Evolutionary conservation across 35 echinoderm and acorn worm genomes (phyloP), one percentile per base, ranked within the genome.

Genomic region (Stichopus chloronotus): DNA sequence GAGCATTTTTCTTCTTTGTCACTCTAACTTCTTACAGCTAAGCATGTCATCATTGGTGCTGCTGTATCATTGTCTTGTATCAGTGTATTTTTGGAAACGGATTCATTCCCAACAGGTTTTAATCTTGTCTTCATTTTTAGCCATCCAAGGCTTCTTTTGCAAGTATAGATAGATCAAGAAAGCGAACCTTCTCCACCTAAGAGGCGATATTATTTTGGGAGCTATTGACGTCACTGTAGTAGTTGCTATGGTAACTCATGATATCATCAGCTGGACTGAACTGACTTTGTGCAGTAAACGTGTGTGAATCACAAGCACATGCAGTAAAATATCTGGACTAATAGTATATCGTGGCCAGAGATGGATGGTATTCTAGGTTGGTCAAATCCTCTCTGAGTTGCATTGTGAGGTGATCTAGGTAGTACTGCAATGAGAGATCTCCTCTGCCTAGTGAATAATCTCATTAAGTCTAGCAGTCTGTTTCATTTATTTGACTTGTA

Each of bases 171-270:
- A 83, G 80, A 83, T 83, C 43, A 52, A 56, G 53, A 83, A 83
- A 83, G 80, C 80, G 55, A 83, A 52, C 43, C 80, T 83, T 83
- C 80, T 83, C 80, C 52, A 83, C 80, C 10, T 83, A 83, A 83
- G 80, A 83, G 80, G 43, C 80, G 55, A 83, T 83, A 83, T 83
- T 83, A 83, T 83, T 83, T 83, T 56, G 80, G 80, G 80, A 83
- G 55, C 80, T 2, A 83, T 83, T 83, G 80, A 83, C 80, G 80
- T 83, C 80, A 83, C 80, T 55, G 55, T 83, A 56, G 80, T 83
- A 56, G 80, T 83, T 83, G 80, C 53, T 52, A 17, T 83, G 52
- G 80, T 8, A 83, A 83, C n/a, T 52, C 17, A 17, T 83, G 80
- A 83, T 83, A 83, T 83, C 80, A 83, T 83, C 80, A 83, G 80